Evolutionary conservation across 2,888 invertebrate genomes (phyloP), one percentile per base, ranked within the genome.

Genomic region (Neoscelio sp.): DNA sequence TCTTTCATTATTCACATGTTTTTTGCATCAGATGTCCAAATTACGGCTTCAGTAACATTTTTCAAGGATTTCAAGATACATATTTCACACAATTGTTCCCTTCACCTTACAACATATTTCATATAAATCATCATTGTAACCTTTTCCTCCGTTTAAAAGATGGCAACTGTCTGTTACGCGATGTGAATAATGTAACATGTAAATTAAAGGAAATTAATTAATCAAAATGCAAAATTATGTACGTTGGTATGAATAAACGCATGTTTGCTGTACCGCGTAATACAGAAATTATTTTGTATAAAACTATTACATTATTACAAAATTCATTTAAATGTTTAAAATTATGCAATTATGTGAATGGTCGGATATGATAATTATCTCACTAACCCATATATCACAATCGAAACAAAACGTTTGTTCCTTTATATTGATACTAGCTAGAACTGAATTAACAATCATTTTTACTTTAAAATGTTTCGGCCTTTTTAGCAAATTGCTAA

Each of bases 171-270:
- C 54, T 62, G 35, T 38, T 62, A 54, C 44, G 62, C 52, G 71
- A 60, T 62, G 54, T 54, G 54, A 71, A 71, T 62, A 71, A 62
- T 62, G 70, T 52, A 71, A 50, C 52, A 71, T 60, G 68, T 58
- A 68, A 68, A 68, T 68, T 56, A 46, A 58, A 48, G 10, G 20
- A 58, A 58, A 58, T 68, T 68, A 58, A 68, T 68, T 68, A 68
- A 68, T 58, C 58, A 68, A 58, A 48, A 68, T 68, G 68, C 68
- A 68, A 68, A 68, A 48, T 68, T 68, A 68, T 58, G 68, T 46
- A 48, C 28, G 48, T 48, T 48, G 10, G 23, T 15, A 58, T 10
- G 56, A 38, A 68, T 38, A 56, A 68, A 48, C 46, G 18, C 26
- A 40, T 30, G 23, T 33, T 33, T 58, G 28, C 42, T 7, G 15